Percentiles rank a stretch among this genome's conserved stretches.
Conservation (phyloP, 1,140 invertebrate species). For the Heterodera carotae region DNA sequence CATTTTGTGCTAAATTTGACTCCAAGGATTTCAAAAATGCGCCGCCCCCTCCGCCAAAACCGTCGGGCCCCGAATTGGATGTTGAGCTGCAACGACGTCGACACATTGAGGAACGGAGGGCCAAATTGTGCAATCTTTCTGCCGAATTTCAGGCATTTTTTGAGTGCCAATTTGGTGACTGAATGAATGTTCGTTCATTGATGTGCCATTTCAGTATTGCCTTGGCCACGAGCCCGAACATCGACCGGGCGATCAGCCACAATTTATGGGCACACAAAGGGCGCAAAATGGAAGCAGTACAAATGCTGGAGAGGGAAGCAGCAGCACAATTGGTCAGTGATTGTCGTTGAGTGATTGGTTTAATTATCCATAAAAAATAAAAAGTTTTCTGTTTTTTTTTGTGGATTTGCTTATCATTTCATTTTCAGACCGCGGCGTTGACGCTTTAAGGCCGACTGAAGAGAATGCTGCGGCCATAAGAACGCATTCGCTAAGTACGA, state of each 20-base stretch:
- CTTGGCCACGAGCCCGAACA: constrained; percentile 49
- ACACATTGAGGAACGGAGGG: neutral
- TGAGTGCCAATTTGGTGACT: neutral
- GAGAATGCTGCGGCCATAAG: neutral
- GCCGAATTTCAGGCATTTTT: constrained; percentile 26
- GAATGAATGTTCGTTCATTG: neutral
- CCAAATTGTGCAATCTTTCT: neutral
- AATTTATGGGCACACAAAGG: constrained; percentile 10
- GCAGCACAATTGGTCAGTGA: neutral
- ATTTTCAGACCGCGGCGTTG: constrained; percentile 12
- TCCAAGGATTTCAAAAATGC: neutral
- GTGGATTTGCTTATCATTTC: too few species aligned
- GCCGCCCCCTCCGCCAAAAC: constrained; percentile 31
- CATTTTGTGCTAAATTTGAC: too few species aligned
- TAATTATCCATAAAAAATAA: neutral
- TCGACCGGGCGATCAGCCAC: neutral
- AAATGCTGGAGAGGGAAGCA: neutral
- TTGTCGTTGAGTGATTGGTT: neutral
- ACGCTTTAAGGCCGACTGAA: neutral
- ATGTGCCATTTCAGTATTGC: constrained; percentile 49
- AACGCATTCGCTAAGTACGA: constrained; percentile 3
- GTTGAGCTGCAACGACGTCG: constrained; percentile 11
- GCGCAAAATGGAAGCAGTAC: constrained; percentile 7
- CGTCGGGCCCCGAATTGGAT: constrained; percentile 14
- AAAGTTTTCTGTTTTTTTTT: too few species aligned